These are phyloP conservation scores for Eubasilissa splendida DNA, from an alignment of 2,888 invertebrate species.

Conservation along the genomic window DNA sequence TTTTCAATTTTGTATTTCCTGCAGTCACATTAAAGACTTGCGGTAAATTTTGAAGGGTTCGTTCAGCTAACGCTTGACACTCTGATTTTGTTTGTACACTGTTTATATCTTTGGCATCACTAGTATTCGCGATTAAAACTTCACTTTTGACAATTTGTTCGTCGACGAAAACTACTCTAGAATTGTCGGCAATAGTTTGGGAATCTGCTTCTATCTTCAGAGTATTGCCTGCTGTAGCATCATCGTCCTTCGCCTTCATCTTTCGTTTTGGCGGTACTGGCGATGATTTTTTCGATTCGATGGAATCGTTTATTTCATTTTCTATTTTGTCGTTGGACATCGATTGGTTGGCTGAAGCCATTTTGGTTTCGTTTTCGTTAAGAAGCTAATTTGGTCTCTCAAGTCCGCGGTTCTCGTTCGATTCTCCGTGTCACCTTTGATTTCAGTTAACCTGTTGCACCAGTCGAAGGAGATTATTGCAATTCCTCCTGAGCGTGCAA, in stretches of 20 bases:
- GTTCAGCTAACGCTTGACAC: background rate
- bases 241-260: conserved; percentile 44
- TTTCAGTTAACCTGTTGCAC: too few species aligned
- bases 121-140: conserved; percentile 29
- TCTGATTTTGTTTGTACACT: conserved; percentile 5
- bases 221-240: background rate
- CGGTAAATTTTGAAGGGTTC: conserved; percentile 4
- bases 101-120: conserved; percentile 27
- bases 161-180: conserved; percentile 42
- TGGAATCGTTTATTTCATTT: conserved; percentile 38
- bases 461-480: too few species aligned
- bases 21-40: conserved; percentile 21
- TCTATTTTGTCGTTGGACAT: conserved; percentile 66
- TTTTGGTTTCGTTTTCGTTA: conserved; percentile 58
- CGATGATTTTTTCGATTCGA: conserved; percentile 39
- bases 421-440: conserved; percentile 60
- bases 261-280: conserved; percentile 54
- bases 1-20: conserved; percentile 30
- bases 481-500: too few species aligned
- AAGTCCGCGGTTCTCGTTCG: conserved; percentile 72
- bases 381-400: conserved; percentile 63
- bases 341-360: conserved; percentile 73
- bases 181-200: conserved; percentile 22
- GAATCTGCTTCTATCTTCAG: background rate
- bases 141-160: conserved; percentile 39